Conservation (phyloP, 2,888 invertebrate genomes). For the Tenthredo distinguenda region DNA sequence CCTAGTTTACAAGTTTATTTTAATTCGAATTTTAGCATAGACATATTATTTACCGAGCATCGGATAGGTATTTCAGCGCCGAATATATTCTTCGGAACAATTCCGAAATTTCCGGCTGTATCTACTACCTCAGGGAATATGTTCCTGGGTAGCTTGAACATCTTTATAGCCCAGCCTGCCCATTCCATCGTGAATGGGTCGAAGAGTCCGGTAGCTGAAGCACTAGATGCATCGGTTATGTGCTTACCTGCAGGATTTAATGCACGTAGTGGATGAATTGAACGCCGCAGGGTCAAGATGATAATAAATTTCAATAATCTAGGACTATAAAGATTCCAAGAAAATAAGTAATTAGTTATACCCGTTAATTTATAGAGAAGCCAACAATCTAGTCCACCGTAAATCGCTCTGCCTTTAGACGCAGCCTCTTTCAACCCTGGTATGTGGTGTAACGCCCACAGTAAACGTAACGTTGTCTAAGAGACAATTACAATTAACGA, state of each 20-base stretch:
- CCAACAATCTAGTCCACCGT: constrained; percentile 97
- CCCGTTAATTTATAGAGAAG: constrained; percentile 89
- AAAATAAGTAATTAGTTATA: constrained; percentile 29
- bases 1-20: not conserved
- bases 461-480: constrained; percentile 88
- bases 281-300: not conserved
- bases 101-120: constrained; percentile 88
- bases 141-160: constrained; percentile 87
- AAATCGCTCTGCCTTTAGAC: constrained; percentile 84
- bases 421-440: constrained; percentile 84
- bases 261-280: not conserved
- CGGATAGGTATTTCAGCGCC: constrained; percentile 89
- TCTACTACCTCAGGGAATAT: constrained; percentile 91
- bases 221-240: constrained; percentile 94
- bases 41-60: constrained; percentile 83
- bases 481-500: constrained; percentile 59
- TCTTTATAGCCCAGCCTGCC: constrained; percentile 86
- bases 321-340: not conserved
- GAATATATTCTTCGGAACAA: constrained; percentile 84
- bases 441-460: constrained; percentile 89
- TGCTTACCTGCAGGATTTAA: constrained; percentile 78
- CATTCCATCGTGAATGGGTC: constrained; percentile 95
- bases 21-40: constrained; percentile 22
- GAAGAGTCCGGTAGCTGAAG: constrained; percentile 94
- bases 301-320: not conserved